Evolutionary conservation across 2,888 invertebrate genomes (phyloP).

Genomic region (Philereme transversata): DNA sequence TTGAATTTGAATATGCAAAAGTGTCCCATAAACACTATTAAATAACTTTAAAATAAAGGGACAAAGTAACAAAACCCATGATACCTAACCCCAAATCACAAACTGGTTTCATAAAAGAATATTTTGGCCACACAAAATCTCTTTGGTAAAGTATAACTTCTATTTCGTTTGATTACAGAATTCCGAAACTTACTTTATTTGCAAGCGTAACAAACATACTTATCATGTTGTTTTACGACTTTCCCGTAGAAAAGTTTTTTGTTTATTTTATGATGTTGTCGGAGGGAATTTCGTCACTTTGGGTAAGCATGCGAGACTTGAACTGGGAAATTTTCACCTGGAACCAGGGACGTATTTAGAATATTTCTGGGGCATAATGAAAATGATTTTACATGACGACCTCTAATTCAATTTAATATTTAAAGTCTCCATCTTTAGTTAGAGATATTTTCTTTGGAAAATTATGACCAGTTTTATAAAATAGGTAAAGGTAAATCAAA

Average conservation of each 20-base stretch:
- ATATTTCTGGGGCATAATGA: not conserved
- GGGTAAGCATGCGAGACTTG: conserved; percentile 41
- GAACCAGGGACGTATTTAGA: conserved; percentile 3
- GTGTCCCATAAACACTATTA: too few relatives aligned
- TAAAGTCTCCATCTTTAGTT: too few relatives aligned
- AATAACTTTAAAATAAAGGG: too few relatives aligned
- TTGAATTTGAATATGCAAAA: too few relatives aligned
- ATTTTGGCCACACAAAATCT: conserved; percentile 20
- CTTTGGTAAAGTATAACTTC: conserved; percentile 28
- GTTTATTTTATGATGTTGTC: conserved; percentile 50
- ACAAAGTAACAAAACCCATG: too few relatives aligned
- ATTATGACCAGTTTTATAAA: too few relatives aligned
- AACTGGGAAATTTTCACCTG: conserved; percentile 37
- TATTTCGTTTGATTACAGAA: conserved; percentile 31
- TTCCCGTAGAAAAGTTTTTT: conserved; percentile 48
- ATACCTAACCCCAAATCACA: not conserved
- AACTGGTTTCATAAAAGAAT: conserved; percentile 19
- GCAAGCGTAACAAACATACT: conserved; percentile 44
- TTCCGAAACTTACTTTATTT: conserved; percentile 45
- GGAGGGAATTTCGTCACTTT: conserved; percentile 44
- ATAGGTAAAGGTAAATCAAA: too few relatives aligned
- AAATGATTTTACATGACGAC: too few relatives aligned
- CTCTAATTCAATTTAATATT: too few relatives aligned
- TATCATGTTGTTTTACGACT: conserved; percentile 54
- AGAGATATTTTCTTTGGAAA: too few relatives aligned